Conservation (phyloP, 1,140 invertebrate genomes). For the Colletes latitarsis region DNA sequence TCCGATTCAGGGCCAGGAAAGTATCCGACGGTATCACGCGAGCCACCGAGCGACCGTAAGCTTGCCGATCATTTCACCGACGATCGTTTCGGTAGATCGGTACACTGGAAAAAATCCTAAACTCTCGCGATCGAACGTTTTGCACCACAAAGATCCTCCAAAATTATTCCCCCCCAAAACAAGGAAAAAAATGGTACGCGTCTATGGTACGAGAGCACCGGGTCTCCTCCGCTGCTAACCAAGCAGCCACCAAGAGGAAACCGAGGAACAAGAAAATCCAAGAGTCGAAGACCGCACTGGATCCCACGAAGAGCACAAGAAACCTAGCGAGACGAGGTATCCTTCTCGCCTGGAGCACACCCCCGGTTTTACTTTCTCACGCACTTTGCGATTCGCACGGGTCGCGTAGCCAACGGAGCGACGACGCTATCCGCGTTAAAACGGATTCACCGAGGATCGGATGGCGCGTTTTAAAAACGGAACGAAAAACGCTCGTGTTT, state of each 20-base stretch:
- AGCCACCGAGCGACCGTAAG: constrained; percentile 28
- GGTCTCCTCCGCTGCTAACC: background rate
- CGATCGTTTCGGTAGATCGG: background rate
- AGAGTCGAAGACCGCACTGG: background rate
- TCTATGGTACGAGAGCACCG: background rate
- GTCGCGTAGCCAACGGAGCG: constrained; percentile 11
- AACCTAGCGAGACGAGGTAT: constrained; percentile 14
- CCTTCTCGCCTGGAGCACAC: constrained; percentile 37
- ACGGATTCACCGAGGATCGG: background rate
- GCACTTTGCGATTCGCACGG: constrained; percentile 34
- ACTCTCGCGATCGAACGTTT: background rate
- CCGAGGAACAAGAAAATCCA: constrained; percentile 2
- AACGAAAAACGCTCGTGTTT: background rate
- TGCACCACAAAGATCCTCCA: background rate
- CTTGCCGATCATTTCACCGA: constrained; percentile 26
- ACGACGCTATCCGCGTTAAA: constrained; percentile 5
- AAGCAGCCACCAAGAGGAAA: background rate
- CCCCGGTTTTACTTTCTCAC: constrained; percentile 40
- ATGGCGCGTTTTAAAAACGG: background rate
- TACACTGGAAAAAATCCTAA: background rate
- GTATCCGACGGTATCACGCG: constrained; percentile 52
- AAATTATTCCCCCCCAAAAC: too few relatives aligned
- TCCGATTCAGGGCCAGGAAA: background rate
- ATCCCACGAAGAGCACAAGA: constrained; percentile 37
- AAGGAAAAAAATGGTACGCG: background rate